These are phyloP conservation scores for Hozukius guyotensis DNA, from an alignment of 2,797 vertebrate species.

Conservation along the genomic window DNA sequence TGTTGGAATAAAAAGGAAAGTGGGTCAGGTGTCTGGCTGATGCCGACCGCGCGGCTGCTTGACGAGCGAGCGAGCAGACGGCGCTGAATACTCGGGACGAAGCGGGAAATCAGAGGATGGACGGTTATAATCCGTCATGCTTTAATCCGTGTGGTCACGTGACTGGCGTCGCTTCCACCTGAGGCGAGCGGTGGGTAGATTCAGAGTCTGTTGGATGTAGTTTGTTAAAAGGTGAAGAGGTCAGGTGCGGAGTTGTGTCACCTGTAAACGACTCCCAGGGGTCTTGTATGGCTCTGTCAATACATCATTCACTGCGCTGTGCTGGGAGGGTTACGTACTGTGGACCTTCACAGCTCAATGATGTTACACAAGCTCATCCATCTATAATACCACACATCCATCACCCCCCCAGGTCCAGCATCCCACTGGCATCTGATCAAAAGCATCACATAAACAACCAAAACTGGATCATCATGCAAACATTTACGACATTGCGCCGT, in stretches of 20 bases:
- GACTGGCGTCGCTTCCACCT: background rate
- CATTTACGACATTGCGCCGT: background rate
- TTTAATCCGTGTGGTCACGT: background rate
- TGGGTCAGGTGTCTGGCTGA: slow-evolving; percentile 66
- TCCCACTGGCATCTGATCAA: slow-evolving; percentile 1
- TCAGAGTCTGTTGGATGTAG: background rate
- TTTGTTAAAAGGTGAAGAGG: slow-evolving; percentile 47
- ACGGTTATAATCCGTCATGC: background rate
- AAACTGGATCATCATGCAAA: background rate
- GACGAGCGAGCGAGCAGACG: slow-evolving; percentile 21
- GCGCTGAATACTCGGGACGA: background rate
- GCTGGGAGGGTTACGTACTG: background rate
- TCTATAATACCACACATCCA: slow-evolving; percentile 47
- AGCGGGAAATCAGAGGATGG: background rate
- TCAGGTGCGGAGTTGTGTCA: slow-evolving; percentile 1
- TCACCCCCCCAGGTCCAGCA: slow-evolving; percentile 6
- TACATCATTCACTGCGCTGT: background rate
- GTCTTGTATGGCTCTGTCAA: background rate
- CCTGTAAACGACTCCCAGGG: slow-evolving; percentile 23
- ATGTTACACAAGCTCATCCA: slow-evolving; percentile 23
- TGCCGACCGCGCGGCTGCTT: background rate
- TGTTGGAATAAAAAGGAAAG: slow-evolving; percentile 59
- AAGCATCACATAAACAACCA: slow-evolving; percentile 7
- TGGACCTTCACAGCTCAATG: slow-evolving; percentile 55
- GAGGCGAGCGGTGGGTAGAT: background rate